Evolutionary conservation across 2,797 vertebrate genomes (phyloP).

Genomic region (Adelosebastes latens): DNA sequence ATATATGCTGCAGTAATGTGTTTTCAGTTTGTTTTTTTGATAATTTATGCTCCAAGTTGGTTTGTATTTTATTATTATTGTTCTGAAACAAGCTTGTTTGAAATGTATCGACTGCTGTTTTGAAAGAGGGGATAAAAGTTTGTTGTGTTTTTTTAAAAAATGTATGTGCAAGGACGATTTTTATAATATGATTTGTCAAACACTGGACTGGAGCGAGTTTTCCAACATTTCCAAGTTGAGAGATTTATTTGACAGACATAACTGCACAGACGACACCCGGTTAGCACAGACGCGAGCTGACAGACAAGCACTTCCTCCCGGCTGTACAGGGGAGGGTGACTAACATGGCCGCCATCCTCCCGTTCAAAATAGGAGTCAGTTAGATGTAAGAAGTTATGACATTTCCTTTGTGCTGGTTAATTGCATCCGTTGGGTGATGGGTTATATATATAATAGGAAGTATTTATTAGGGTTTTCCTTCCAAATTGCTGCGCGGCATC

Average conservation of each 20-base stretch:
- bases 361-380: slow-evolving; percentile 50
- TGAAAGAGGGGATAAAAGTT: slow-evolving; percentile 93
- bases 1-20: slow-evolving; percentile 99
- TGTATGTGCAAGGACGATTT: slow-evolving; percentile 85
- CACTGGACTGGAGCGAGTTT: slow-evolving; percentile 98
- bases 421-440: slow-evolving; percentile 46
- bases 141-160: slow-evolving; percentile 76
- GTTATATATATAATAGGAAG: slow-evolving; percentile 41
- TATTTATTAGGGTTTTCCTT: slow-evolving; percentile 59
- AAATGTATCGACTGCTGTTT: slow-evolving; percentile 99
- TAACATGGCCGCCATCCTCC: slow-evolving; percentile 47
- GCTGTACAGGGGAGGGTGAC: slow-evolving; percentile 52
- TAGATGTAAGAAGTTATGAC: slow-evolving; percentile 41
- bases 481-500: slow-evolving; percentile 61
- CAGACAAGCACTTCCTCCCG: slow-evolving; percentile 56
- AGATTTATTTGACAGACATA: slow-evolving; percentile 80
- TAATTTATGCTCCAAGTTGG: slow-evolving; percentile 93
- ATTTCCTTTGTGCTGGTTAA: slow-evolving; percentile 60
- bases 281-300: slow-evolving; percentile 67
- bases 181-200: slow-evolving; percentile 99
- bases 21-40: slow-evolving; percentile 87
- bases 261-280: slow-evolving; percentile 74
- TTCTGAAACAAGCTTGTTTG: slow-evolving; percentile 94
- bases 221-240: slow-evolving; percentile 83
- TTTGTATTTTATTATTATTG: slow-evolving; percentile 89